Evolutionary conservation across 2,113 vertebrate species (phyloP), one percentile per base, ranked within the genome.

Genomic region (Lutjanus erythropterus): DNA sequence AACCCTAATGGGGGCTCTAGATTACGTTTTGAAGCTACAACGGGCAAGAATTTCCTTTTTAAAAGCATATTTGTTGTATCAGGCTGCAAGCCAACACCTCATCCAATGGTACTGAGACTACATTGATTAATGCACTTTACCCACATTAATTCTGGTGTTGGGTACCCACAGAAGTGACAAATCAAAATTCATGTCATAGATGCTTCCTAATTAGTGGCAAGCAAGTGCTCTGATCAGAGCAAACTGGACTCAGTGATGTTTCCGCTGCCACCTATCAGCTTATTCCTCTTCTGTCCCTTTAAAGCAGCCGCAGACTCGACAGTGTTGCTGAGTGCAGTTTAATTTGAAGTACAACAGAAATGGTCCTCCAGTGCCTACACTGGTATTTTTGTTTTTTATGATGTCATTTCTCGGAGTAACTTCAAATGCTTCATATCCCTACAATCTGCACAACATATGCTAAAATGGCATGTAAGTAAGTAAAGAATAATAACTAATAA

Each of bases 61-160:
- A 27, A 78, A 75, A 85, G 70, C 9, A 68, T 14, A 72, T 42
- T 58, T 71, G 12, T 37, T 62, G 64, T 62, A 69, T 52, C 15
- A 29, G 39, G 19, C 60, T 27, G 41, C 37, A 41, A 44, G 33
- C 42, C 53, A 82, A 35, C 56, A 44, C 7, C 31, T 31, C 9
- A 50, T 70, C 42, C 55, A 50, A 39, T 52, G 49, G 41, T 4
- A 31, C 9, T n/a, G 11, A 71, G 18, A 58, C 33, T 33, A 9
- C 41, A 65, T 21, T 64, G 29, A 88, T 81, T 78, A 70, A 74
- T 25, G 14, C 5, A 31, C 16, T 80, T 79, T 52, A 53, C 9
- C 8, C 8, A 53, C 19, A 59, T 41, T 55, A 37, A 77, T 61
- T 75, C 35, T 76, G 25, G 44, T n/a, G 19, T 39, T 44, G 18